A percentile compares a stretch with the other conserved stretches of the same genome.
These are phyloP conservation scores for Ethmia dodecea DNA, from an alignment of 2,888 invertebrate species.

Conservation along the genomic window DNA sequence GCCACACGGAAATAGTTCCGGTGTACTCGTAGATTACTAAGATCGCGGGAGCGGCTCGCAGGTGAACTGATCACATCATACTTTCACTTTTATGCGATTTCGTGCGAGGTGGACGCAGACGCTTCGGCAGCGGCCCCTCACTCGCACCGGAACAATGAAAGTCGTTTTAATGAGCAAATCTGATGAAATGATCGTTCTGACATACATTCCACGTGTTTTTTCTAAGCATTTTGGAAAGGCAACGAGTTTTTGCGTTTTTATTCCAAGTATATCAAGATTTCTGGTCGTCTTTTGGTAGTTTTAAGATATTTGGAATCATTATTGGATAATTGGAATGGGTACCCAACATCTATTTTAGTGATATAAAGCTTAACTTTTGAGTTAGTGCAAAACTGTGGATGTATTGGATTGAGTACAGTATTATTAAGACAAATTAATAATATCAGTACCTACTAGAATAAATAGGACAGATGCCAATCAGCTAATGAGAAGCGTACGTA, in stretches of 20 bases:
- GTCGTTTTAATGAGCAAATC: slow-evolving; percentile 47
- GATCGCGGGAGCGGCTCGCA: slow-evolving; percentile 16
- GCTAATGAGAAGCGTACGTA: slow-evolving; percentile 6
- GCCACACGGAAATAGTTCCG: slow-evolving; percentile 1
- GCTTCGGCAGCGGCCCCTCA: slow-evolving; percentile 30
- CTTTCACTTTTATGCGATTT: slow-evolving; percentile 73
- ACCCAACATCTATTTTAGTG: too few relatives aligned
- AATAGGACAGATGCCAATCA: slow-evolving; percentile 14
- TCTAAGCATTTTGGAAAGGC: too few relatives aligned
- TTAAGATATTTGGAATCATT: too few relatives aligned
- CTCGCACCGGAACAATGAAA: slow-evolving; percentile 60
- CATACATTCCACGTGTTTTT: slow-evolving; percentile 11
- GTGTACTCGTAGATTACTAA: slow-evolving; percentile 7
- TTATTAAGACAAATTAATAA: too few relatives aligned
- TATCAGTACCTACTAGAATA: slow-evolving; percentile 5
- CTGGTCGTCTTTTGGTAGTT: too few relatives aligned
- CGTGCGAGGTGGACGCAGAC: slow-evolving; percentile 46
- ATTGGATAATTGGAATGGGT: too few relatives aligned
- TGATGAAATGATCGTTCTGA: slow-evolving; percentile 21
- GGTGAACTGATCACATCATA: slow-evolving; percentile 54
- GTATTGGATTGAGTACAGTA: too few relatives aligned
- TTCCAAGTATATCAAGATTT: too few relatives aligned
- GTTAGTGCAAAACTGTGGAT: too few relatives aligned
- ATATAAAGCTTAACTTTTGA: too few relatives aligned
- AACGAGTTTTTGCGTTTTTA: too few relatives aligned